phyloP scores from a whole-genome alignment of 2,797 vertebrate species.

The Phyllotis vaccarum region DNA sequence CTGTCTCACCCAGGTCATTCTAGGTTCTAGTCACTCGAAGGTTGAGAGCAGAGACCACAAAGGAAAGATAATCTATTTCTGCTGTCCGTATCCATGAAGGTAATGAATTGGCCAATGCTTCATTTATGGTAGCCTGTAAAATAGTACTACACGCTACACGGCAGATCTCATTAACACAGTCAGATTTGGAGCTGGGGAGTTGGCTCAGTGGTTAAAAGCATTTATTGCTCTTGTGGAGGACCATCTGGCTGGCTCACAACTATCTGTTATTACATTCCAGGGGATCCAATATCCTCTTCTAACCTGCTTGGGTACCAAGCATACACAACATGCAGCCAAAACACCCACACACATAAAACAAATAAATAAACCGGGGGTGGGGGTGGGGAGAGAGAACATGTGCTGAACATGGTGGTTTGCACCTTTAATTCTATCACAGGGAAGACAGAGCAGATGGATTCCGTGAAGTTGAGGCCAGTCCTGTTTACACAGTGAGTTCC shows the following conservation, averaged over 20 bases:
- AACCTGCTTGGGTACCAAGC: neutral
- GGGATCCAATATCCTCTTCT: neutral
- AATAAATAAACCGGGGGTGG: neutral
- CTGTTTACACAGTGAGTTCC: neutral
- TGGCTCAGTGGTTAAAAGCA: neutral
- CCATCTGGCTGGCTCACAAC: no score
- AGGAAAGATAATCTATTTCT: neutral
- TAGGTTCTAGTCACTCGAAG: neutral
- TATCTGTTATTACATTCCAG: neutral
- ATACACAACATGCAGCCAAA: neutral
- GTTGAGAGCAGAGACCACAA: neutral
- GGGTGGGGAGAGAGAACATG: neutral
- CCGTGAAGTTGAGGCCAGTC: neutral
- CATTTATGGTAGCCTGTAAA: neutral
- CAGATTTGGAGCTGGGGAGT: neutral
- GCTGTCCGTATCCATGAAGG: neutral
- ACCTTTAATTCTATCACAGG: neutral
- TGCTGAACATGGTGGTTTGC: neutral
- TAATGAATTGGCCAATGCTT: neutral
- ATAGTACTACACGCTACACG: neutral
- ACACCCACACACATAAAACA: neutral
- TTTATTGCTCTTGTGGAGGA: neutral
- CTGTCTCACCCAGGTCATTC: neutral
- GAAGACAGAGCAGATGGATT: neutral
- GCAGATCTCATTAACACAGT: neutral